Conservation (phyloP, 2,797 vertebrate species). For the Poliocrania exsul region DNA sequence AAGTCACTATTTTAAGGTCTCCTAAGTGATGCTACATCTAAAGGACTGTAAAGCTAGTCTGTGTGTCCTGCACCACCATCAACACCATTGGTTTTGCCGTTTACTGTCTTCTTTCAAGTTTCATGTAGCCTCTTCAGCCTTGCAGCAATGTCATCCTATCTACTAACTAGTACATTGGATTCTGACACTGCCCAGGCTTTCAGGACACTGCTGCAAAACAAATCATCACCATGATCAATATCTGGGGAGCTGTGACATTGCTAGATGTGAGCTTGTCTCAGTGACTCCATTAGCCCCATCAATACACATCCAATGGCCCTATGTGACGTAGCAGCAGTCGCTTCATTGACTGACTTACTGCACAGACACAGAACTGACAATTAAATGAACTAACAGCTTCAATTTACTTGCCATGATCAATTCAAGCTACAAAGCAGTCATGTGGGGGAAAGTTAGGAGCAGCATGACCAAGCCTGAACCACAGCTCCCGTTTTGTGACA, state of each 20-base stretch:
- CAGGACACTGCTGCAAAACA: background rate
- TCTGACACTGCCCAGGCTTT: background rate
- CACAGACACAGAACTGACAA: constrained; percentile 31
- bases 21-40: background rate
- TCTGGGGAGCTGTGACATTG: background rate
- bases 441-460: background rate
- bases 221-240: background rate
- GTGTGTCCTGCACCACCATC: background rate
- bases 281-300: constrained; percentile 34
- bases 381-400: constrained; percentile 39
- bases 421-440: background rate
- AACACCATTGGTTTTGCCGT: background rate
- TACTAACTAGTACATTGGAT: background rate
- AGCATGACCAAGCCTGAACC: background rate
- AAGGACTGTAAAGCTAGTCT: background rate
- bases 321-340: background rate
- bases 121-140: background rate
- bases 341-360: constrained; percentile 21
- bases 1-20: background rate
- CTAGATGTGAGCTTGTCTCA: background rate
- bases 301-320: background rate
- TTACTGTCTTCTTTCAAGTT: background rate
- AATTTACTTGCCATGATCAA: constrained; percentile 19
- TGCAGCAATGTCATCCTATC: background rate
- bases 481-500: background rate